phyloP scores from a whole-genome alignment of 2,113 vertebrate genomes.

The Prionailurus viverrinus region DNA sequence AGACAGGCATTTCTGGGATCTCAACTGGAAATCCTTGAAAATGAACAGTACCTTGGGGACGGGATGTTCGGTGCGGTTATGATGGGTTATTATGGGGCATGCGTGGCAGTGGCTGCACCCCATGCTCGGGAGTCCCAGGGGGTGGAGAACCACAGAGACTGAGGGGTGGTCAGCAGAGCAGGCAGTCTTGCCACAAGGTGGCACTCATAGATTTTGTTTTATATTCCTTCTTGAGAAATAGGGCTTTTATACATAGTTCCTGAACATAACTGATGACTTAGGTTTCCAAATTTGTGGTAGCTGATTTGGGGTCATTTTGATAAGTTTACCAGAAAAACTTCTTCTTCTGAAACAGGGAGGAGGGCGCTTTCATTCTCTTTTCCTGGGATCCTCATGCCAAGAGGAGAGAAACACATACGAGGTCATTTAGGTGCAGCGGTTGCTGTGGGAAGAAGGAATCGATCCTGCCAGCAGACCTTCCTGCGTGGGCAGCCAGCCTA shows the following conservation, averaged over 20 bases:
- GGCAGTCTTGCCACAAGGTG: constrained; percentile 73
- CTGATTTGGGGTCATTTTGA: constrained; percentile 51
- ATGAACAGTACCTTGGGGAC: background rate
- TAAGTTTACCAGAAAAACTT: constrained; percentile 14
- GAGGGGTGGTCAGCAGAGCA: background rate
- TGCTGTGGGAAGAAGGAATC: background rate
- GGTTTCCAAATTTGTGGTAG: background rate
- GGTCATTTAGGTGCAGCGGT: background rate
- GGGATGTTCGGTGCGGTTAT: background rate
- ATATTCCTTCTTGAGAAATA: background rate
- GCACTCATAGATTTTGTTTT: constrained; percentile 46
- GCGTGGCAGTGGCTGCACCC: background rate
- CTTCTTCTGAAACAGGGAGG: background rate
- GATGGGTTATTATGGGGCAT: background rate
- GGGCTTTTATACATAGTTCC: background rate
- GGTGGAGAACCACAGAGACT: background rate
- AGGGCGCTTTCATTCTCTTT: background rate
- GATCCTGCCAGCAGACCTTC: background rate
- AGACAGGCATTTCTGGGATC: background rate
- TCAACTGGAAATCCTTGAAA: background rate
- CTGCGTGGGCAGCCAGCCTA: background rate
- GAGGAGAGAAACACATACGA: background rate
- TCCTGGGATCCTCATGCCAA: background rate
- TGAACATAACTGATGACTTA: background rate
- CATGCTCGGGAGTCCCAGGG: fast-evolving